A percentile compares a stretch with the other conserved stretches of the same genome.
phyloP scores from a whole-genome alignment of 2,113 vertebrate genomes.

The Cisticola juncidis region DNA sequence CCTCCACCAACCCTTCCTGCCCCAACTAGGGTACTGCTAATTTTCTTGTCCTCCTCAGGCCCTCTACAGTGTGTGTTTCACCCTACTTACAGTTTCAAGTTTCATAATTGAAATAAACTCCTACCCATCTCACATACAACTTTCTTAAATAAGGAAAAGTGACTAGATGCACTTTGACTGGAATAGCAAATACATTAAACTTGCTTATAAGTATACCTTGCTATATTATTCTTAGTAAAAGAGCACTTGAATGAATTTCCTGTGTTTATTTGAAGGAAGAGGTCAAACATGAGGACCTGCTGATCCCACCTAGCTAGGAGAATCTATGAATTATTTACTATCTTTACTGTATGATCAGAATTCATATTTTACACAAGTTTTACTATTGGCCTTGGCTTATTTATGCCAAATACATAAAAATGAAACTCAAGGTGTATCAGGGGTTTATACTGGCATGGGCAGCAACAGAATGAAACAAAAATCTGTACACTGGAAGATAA shows the following conservation, averaged over 20 bases:
- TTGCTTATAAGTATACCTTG: not conserved
- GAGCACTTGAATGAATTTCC: not conserved
- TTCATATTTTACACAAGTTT: not conserved
- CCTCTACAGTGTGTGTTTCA: not conserved
- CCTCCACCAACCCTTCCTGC: not conserved
- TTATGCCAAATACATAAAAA: not conserved
- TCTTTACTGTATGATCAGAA: not conserved
- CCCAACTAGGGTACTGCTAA: not conserved
- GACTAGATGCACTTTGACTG: not conserved
- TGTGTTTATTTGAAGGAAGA: not conserved
- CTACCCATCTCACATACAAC: fast-evolving
- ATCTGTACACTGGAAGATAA: not conserved
- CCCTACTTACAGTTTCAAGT: not conserved
- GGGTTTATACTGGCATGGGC: not conserved
- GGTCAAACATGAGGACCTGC: not conserved
- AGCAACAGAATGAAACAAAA: not conserved
- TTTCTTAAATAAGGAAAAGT: not conserved
- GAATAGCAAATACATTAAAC: not conserved
- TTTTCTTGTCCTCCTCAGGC: not conserved
- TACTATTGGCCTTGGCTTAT: not conserved
- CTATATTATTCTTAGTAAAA: not conserved
- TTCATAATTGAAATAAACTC: not conserved
- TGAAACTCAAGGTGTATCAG: not conserved
- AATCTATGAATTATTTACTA: constrained; percentile 1
- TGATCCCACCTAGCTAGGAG: not conserved